These are phyloP conservation scores for Acanthornis magna DNA, from an alignment of 2,797 vertebrate genomes.

Conservation along the genomic window DNA sequence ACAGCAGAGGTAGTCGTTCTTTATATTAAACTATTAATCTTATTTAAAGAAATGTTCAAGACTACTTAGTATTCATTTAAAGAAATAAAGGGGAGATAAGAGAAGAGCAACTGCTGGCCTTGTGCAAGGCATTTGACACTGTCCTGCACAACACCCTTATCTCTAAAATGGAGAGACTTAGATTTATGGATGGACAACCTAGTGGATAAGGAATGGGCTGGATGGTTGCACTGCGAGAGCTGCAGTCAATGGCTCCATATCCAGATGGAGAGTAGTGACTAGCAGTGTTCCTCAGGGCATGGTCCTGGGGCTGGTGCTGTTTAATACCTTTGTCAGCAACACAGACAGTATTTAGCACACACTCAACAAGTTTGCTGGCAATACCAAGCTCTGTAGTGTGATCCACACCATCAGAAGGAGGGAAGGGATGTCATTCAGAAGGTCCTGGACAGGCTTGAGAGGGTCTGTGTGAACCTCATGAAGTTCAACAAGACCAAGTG, in stretches of 20 bases:
- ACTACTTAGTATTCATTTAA: neutral
- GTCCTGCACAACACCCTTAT: neutral
- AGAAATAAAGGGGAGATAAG: neutral
- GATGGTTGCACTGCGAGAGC: neutral
- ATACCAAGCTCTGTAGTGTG: neutral
- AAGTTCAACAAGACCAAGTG: neutral
- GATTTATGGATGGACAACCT: neutral
- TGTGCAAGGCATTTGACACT: neutral
- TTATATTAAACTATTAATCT: neutral
- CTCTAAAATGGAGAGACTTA: neutral
- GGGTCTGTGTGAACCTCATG: neutral
- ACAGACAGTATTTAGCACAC: neutral
- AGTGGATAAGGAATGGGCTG: neutral
- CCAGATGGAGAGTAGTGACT: neutral
- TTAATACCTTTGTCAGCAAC: neutral
- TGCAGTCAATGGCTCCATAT: neutral
- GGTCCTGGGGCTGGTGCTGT: neutral
- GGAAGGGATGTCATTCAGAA: neutral
- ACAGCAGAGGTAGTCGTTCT: neutral
- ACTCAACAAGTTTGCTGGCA: neutral
- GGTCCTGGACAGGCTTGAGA: neutral
- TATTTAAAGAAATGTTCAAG: neutral
- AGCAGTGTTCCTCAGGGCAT: neutral
- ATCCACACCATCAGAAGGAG: neutral
- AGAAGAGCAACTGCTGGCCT: neutral